Base-by-base conservation (phyloP, 1,140 invertebrate species). In the Cydia strobilella region DNA sequence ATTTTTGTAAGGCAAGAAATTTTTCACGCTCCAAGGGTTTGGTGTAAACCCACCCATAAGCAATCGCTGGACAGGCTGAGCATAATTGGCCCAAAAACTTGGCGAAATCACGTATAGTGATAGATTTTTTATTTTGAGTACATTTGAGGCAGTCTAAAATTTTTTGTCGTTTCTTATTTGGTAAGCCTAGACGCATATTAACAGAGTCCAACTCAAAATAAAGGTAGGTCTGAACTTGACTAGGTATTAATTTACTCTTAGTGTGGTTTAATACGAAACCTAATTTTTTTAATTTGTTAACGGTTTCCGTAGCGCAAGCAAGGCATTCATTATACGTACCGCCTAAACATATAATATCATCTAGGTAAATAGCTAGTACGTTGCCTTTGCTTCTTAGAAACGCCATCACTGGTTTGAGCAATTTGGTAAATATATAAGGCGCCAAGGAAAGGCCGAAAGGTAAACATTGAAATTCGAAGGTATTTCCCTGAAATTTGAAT, bases 21-120 rank as follows among this genome's bases (percentile, higher is more conserved):
- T 72, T 71, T 1, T 10, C 12, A 9, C 74, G 20, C 54, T 75
- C 74, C 20, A 75, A 62, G 9, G 35, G 3, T 62, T 75, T 75
- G 9, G 74, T 75, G 13, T 75, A 75, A 4, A 72, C 42, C 71
- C 48, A 45, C 2, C 75, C 71, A 20, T 73, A 73, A 25, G 48
- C 48, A 15, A 73, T 27, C 9, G 72, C 42, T 9, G 18, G 48
- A 59, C 72, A 73, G 10, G 48, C 48, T 20, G 72, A 73, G 15
- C 12, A 51, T 62, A 73, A 73, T 25, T 23, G 5, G 0, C 75
- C 75, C 4, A 76, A 13, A 15, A 76, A 31, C 23, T 25, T 27
- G 6, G 75, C 74, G 59, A 75, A 72, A 12, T 72, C 45, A 31
- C 74, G 23, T 35, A 74, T 66, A 27, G 42, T 74, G 15, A 59